These are phyloP conservation scores for Calidris pygmaea DNA, from an alignment of 2,113 vertebrate species.

Conservation along the genomic window DNA sequence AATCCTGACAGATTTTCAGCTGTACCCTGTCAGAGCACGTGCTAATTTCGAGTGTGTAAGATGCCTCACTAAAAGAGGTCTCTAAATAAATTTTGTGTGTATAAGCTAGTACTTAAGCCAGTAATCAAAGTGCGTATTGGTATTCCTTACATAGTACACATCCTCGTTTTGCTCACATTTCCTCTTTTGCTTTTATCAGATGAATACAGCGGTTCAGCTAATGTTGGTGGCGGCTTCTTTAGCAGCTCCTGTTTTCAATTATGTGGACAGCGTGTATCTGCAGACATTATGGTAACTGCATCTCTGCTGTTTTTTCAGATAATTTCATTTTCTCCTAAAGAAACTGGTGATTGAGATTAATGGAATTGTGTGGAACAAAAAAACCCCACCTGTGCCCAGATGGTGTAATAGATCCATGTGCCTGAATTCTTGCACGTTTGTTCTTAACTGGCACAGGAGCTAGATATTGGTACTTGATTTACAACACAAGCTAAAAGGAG, in stretches of 20 bases:
- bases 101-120: not conserved
- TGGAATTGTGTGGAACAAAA: not conserved
- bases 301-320: not conserved
- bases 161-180: not conserved
- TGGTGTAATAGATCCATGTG: not conserved
- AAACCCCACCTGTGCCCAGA: not conserved
- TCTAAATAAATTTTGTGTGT: not conserved
- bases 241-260: slow-evolving; percentile 95
- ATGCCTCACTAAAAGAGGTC: not conserved
- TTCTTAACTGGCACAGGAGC: not conserved
- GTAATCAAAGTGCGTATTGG: not conserved
- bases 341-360: not conserved
- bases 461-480: not conserved
- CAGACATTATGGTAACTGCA: slow-evolving; percentile 88
- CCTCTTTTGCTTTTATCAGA: slow-evolving; percentile 68
- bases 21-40: accelerated
- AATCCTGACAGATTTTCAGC: not conserved
- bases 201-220: slow-evolving; percentile 94
- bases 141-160: not conserved
- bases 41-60: not conserved
- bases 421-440: not conserved
- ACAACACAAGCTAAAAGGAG: not conserved
- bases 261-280: slow-evolving; percentile 89
- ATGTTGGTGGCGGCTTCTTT: slow-evolving; percentile 92
- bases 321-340: not conserved